phyloP scores from a whole-genome alignment of 2,797 vertebrate species.

The Amblyraja radiata region DNA sequence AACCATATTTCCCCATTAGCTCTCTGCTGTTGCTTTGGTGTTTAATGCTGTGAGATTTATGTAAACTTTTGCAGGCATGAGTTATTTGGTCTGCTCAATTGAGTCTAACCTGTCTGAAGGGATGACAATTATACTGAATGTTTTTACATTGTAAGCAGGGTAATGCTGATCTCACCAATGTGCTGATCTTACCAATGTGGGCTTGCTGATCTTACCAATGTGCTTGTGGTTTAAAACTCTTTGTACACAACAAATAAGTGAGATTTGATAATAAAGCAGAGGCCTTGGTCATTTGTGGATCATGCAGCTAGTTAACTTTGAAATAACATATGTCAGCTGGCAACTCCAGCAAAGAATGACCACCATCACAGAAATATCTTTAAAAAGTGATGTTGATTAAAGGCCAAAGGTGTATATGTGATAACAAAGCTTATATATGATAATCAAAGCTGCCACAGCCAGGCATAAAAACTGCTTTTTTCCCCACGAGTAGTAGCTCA shows the following conservation, averaged over 20 bases:
- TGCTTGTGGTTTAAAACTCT: not conserved
- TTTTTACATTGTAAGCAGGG: not conserved
- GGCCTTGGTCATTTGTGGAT: not conserved
- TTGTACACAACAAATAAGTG: not conserved
- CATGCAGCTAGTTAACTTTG: not conserved
- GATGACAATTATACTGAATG: not conserved
- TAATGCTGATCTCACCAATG: not conserved
- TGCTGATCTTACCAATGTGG: not conserved
- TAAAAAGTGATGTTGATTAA: not conserved
- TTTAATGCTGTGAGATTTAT: not conserved
- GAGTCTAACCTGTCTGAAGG: not conserved
- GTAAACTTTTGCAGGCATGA: not conserved
- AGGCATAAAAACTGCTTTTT: no score
- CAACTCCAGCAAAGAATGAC: not conserved
- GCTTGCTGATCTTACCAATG: not conserved
- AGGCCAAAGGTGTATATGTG: not conserved
- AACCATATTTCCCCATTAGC: not conserved
- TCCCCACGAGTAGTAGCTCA: no score
- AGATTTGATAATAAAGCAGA: not conserved
- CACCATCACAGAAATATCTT: not conserved
- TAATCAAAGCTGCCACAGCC: no score
- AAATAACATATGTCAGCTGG: not conserved
- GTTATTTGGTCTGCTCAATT: not conserved
- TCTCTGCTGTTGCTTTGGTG: not conserved
- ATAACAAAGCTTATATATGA: not conserved